A percentile compares a stretch with the other conserved stretches of the same genome.
These are phyloP conservation scores for Entomobrya proxima DNA, from an alignment of 2,888 invertebrate genomes.

Conservation along the genomic window DNA sequence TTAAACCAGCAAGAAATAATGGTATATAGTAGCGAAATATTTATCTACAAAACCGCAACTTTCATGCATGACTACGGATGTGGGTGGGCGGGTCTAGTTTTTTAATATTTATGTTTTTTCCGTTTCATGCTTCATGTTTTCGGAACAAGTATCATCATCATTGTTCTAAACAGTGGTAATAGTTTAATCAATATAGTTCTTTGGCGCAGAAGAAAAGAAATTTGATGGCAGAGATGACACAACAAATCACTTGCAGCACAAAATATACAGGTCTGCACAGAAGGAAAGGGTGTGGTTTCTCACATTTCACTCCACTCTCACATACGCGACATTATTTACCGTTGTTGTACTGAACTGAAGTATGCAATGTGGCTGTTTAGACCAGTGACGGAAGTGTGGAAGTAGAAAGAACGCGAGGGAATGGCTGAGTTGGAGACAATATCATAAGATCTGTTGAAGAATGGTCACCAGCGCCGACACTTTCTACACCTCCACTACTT, in stretches of 20 bases:
- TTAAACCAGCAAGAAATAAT: too few species aligned
- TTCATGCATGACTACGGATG: neutral
- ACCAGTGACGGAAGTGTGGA: conserved; percentile 64
- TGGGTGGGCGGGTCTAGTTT: conserved; percentile 16
- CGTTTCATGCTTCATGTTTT: neutral
- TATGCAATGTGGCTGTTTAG: conserved; percentile 21
- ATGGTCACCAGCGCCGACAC: conserved; percentile 39
- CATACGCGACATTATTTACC: neutral
- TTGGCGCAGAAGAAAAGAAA: conserved; percentile 31
- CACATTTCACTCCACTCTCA: conserved; percentile 5
- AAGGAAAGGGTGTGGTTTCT: conserved; percentile 1
- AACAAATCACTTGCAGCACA: conserved; percentile 32
- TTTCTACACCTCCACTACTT: conserved; percentile 49
- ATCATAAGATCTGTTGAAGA: conserved; percentile 61
- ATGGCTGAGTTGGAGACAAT: conserved; percentile 59
- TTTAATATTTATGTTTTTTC: neutral
- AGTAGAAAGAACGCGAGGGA: conserved; percentile 53
- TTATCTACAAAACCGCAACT: neutral
- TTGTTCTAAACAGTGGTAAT: neutral
- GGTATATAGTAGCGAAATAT: neutral
- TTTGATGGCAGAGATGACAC: conserved; percentile 12
- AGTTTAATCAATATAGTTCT: conserved; percentile 17
- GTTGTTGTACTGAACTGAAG: neutral
- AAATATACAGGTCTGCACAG: conserved; percentile 4
- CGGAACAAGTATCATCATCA: neutral